These are phyloP conservation scores for Seriola quinqueradiata DNA, from an alignment of 2,113 vertebrate genomes.

Conservation along the genomic window DNA sequence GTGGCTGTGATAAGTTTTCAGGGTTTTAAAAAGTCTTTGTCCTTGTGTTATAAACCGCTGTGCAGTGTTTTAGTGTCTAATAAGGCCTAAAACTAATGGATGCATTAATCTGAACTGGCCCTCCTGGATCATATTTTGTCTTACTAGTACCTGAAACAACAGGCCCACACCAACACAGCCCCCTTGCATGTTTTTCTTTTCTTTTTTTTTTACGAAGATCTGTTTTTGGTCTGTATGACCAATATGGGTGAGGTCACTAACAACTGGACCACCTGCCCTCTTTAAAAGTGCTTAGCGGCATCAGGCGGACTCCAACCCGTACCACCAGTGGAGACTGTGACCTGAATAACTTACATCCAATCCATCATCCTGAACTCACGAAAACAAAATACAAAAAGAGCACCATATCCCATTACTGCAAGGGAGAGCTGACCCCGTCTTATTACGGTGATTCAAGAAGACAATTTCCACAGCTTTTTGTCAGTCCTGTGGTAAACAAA, in stretches of 20 bases:
- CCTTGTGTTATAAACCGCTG: not conserved
- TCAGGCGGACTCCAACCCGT: constrained; percentile 46
- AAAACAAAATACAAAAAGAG: constrained; percentile 34
- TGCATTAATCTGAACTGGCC: not conserved
- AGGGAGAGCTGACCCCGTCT: constrained; percentile 28
- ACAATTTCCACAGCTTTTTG: constrained; percentile 21
- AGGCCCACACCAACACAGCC: not conserved
- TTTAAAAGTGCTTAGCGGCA: constrained; percentile 46
- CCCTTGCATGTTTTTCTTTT: not conserved
- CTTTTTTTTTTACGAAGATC: not conserved
- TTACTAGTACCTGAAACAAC: not conserved
- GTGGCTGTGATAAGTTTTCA: not conserved
- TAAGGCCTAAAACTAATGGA: not conserved
- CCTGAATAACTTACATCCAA: constrained; percentile 59
- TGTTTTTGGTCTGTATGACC: constrained; percentile 31
- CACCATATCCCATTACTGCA: constrained; percentile 3
- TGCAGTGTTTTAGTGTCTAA: not conserved
- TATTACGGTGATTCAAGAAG: constrained; percentile 29
- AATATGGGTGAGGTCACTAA: constrained; percentile 27
- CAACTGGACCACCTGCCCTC: constrained; percentile 51
- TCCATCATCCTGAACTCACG: constrained; percentile 51
- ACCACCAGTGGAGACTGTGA: constrained; percentile 62
- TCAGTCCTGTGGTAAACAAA: constrained; percentile 46
- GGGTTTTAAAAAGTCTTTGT: not conserved
- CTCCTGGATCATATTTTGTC: not conserved